Evolutionary conservation across 2,888 invertebrate species (phyloP).

Genomic region (Scotopteryx bipunctaria): DNA sequence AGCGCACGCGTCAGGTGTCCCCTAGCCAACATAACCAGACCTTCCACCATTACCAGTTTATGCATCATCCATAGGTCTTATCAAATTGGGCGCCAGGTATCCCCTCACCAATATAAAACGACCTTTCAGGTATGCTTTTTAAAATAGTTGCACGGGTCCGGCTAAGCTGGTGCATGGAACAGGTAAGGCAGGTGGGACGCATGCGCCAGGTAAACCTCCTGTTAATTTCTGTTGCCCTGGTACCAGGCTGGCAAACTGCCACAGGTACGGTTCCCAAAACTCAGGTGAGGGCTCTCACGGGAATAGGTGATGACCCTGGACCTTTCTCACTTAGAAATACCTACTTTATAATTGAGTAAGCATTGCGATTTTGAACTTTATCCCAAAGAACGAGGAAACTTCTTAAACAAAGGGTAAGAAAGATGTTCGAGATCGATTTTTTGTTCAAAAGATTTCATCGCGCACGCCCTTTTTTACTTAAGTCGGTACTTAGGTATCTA

Average conservation of each 20-base stretch:
- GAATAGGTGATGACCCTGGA: constrained; percentile 59
- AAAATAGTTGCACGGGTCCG: constrained; percentile 36
- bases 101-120: constrained; percentile 29
- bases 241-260: constrained; percentile 82
- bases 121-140: background rate
- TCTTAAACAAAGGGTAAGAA: background rate
- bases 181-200: constrained; percentile 76
- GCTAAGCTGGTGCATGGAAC: constrained; percentile 52
- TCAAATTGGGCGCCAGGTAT: constrained; percentile 47
- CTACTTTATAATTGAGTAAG: constrained; percentile 1
- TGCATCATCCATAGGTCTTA: constrained; percentile 40
- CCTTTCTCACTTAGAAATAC: constrained; percentile 24
- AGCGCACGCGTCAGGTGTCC: constrained; percentile 52
- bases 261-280: constrained; percentile 78
- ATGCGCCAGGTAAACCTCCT: constrained; percentile 78
- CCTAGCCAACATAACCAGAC: constrained; percentile 37
- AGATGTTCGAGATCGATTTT: background rate
- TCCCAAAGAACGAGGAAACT: background rate
- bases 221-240: constrained; percentile 60
- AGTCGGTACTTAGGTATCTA: background rate
- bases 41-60: constrained; percentile 31
- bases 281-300: constrained; percentile 66
- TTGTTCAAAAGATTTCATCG: constrained; percentile 12
- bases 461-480: background rate
- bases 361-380: constrained; percentile 17